Evolutionary conservation across 2,113 vertebrate genomes (phyloP).

Genomic region (Gallinago undulata): DNA sequence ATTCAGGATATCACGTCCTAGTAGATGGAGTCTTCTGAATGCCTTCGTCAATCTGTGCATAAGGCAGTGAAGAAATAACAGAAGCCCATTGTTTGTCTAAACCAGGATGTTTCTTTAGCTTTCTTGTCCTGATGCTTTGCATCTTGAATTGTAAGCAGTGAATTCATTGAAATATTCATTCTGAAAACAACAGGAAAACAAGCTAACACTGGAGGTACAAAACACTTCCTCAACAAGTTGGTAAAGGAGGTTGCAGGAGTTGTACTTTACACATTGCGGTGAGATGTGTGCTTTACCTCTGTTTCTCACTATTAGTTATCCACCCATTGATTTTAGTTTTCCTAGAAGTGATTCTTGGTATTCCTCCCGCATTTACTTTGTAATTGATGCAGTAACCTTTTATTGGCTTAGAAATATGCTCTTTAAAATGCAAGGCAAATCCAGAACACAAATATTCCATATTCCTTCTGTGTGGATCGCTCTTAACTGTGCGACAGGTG

Average conservation of each 20-base stretch:
- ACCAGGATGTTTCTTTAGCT: neutral
- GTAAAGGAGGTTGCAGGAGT: neutral
- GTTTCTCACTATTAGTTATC: neutral
- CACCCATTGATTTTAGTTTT: neutral
- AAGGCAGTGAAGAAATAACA: neutral
- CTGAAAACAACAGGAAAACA: neutral
- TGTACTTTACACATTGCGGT: neutral
- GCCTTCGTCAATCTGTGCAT: neutral
- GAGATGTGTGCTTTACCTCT: neutral
- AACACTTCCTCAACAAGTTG: neutral
- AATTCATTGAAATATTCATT: neutral
- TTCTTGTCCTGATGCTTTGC: neutral
- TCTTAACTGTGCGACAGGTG: neutral
- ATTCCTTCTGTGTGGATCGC: neutral
- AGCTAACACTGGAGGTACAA: neutral
- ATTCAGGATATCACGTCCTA: fast-evolving
- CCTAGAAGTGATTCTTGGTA: neutral
- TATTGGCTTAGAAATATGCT: neutral
- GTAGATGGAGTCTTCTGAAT: neutral
- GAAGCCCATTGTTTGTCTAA: neutral
- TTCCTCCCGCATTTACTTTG: neutral
- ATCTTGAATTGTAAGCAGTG: neutral
- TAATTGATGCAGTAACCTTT: neutral
- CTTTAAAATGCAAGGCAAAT: neutral
- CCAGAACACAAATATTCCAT: neutral